Base-by-base conservation (phyloP, 2,888 invertebrate genomes). In the Miltochrista miniata region DNA sequence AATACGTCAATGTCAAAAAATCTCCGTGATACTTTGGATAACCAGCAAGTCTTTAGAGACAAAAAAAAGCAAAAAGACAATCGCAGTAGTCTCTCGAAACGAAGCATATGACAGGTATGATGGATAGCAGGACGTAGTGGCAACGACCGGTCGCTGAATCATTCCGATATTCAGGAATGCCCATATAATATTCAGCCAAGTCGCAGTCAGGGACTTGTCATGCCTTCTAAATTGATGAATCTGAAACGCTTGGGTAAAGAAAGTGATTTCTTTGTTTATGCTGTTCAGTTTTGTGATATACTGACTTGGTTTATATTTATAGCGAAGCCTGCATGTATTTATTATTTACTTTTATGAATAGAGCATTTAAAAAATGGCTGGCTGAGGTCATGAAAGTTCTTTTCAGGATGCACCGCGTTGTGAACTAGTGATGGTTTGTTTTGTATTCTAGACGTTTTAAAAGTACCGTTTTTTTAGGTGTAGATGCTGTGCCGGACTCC, bases 101-200 rank as follows among this genome's bases (percentile, higher is more conserved):
- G 36, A 63, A 60, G 50, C 59, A 48, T 67, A 67, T 72, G 75
- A 76, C 76, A 77, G 56, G 56, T 64, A 72, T 77, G 78, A 79
- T 79, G 65, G 68, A 78, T 62, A 70, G 70, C 64, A 51, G 68
- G 56, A 65, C 52, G 52, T 41, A 42, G 44, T 64, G 70, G 65
- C 65, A 61, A 62, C 61, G 66, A 66, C 58, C 63, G 36, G 15
- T 29, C 46, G 41, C 44, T 65, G 72, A 74, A 64, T 72, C 72
- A 72, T 63, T 52, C 42, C 45, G 61, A 67, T 45, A 45, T 48
- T 48, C 48, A 30, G 11, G 47, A 56, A 68, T 67, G 58, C 64
- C 63, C 63, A 60, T 63, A 66, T 55, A 55, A 64, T 53, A 55
- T 59, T 39, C 43, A 61, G n/a, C n/a, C n/a, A n/a, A n/a, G 51